Conservation (phyloP, 2,797 vertebrate species). For the Clarias platycephalus region DNA sequence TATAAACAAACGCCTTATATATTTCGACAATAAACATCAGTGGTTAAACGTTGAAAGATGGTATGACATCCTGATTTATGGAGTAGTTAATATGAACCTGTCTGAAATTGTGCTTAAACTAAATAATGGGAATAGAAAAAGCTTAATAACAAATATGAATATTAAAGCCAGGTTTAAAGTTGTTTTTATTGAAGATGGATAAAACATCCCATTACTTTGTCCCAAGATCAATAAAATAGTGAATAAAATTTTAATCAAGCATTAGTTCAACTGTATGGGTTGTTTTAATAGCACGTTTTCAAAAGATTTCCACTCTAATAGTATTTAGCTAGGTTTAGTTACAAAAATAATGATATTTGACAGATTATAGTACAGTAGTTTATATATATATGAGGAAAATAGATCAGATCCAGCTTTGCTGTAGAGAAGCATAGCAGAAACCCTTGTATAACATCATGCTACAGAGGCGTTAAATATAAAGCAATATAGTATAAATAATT, state of each 20-base stretch:
- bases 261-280: neutral
- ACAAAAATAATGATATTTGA: conserved; percentile 31
- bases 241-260: neutral
- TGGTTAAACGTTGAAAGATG: neutral
- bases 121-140: conserved; percentile 11
- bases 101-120: neutral
- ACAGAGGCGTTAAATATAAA: neutral
- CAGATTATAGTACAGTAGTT: conserved; percentile 28
- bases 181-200: conserved; percentile 14
- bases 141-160: conserved; percentile 7
- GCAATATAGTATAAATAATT: neutral
- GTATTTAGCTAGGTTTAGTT: conserved; percentile 2
- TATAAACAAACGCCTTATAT: neutral
- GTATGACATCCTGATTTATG: neutral
- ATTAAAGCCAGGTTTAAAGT: conserved; percentile 21
- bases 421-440: neutral
- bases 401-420: conserved; percentile 21
- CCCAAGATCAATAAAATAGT: conserved; percentile 37
- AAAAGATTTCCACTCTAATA: conserved; percentile 32
- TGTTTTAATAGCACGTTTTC: conserved; percentile 42
- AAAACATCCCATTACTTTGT: conserved; percentile 26
- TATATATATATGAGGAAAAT: conserved; percentile 50
- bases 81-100: neutral
- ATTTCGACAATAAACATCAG: neutral
- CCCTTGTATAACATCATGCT: neutral